Conservation (phyloP, 2,888 invertebrate species). For the Pogonocherus hispidulus region DNA sequence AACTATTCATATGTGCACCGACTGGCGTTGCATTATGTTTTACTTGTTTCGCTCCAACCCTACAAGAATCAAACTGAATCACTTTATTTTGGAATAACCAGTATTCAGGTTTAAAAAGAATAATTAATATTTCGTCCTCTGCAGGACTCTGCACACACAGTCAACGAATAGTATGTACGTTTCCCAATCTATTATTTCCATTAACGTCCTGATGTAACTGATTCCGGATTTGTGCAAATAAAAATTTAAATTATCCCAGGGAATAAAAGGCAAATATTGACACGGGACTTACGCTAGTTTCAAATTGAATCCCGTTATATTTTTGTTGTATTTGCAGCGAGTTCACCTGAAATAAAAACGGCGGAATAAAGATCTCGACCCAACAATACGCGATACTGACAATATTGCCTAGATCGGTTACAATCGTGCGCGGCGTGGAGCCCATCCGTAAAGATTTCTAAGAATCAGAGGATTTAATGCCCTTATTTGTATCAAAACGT, state of each 20-base stretch:
- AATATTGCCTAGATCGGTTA: conserved; percentile 10
- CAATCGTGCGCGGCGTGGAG: neutral
- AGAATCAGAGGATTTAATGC: no score
- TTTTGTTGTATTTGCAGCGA: conserved; percentile 22
- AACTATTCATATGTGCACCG: no score
- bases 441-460: no score
- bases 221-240: neutral
- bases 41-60: no score
- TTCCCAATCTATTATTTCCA: neutral
- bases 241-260: conserved; percentile 15
- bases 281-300: conserved; percentile 7
- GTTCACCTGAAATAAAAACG: conserved; percentile 7
- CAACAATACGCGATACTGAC: conserved; percentile 15
- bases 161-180: no score
- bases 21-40: no score
- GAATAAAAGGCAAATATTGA: conserved; percentile 17
- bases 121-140: no score
- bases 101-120: no score
- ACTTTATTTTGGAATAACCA: no score
- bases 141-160: no score
- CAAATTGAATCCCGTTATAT: conserved; percentile 20
- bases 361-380: neutral
- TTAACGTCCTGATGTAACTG: neutral
- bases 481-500: no score
- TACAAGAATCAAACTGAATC: no score